Base-by-base conservation (phyloP, 2,113 vertebrate genomes). In the Protobothrops mucrosquamatus region DNA sequence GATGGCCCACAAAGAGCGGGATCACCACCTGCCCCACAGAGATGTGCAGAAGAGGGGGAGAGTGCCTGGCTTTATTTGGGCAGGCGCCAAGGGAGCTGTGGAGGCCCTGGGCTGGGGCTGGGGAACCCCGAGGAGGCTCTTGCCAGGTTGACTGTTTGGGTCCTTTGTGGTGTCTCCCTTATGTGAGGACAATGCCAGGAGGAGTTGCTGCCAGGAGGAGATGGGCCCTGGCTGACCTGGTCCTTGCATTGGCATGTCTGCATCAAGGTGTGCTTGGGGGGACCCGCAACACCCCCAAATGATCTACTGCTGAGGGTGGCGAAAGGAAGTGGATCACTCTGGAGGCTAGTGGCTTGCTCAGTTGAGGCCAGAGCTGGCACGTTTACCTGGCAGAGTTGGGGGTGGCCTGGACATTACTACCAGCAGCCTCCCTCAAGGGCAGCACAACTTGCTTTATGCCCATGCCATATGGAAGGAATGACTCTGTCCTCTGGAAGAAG, bases 1-100 rank as follows among this genome's bases (percentile, higher is more conserved):
- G 97, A 5, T 97, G 86, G 8, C 97, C 97, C 93, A 98, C 97
- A 92, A 98, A 95, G 34, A 97, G 61, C 3, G 98, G 98, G 88
- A 97, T 96, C 95, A 99, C 89, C n/a, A 98, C 55, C 98, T 99
- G 92, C 51, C 15, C 24, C 85, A 23, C 51, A 0, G 8, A 39
- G 24, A n/a, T 3, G 46, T 8, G 24, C 54, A 29, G 74, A 46
- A 3, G 7, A 26, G 48, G 0, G 3, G 85, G 10, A 3, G 10
- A 15, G 61, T 11, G 29, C 3, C 64, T 1, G 15, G 69, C 64
- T 34, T 74, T 0, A 46, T 46, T 46, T 2, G 2, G 64, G 9
- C 24, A 61, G 59, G 59, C 0, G 3, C 26, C 61, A 1, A 64
- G 61, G n/a, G 69, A 74, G 69, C 15, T 39, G 69, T 7, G 69